A percentile compares a stretch with the other conserved stretches of the same genome.
phyloP scores from a whole-genome alignment of 2,113 vertebrate species.

The Pseudopodoces humilis region DNA sequence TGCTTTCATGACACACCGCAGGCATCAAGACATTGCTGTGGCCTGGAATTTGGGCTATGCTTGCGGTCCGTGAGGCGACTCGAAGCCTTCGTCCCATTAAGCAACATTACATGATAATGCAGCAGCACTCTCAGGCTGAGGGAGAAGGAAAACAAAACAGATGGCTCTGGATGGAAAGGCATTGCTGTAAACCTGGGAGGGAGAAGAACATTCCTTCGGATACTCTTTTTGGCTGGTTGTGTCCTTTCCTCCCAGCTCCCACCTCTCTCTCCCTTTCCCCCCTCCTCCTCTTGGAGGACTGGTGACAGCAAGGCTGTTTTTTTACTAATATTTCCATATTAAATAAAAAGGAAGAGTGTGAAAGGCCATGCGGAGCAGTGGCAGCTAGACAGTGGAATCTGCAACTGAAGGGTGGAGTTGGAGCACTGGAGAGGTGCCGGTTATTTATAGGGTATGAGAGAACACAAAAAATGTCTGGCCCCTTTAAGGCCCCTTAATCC shows the following conservation, averaged over 20 bases:
- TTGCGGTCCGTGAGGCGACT: not conserved
- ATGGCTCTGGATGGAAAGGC: slow-evolving; percentile 64
- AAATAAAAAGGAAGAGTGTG: slow-evolving; percentile 61
- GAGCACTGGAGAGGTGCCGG: slow-evolving; percentile 59
- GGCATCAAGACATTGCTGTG: slow-evolving; percentile 23
- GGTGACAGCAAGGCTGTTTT: not conserved
- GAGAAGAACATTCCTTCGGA: slow-evolving; percentile 48
- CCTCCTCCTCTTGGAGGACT: slow-evolving; percentile 19
- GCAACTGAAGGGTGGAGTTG: slow-evolving; percentile 58
- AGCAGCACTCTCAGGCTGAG: slow-evolving; percentile 41
- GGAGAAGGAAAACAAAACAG: slow-evolving; percentile 66
- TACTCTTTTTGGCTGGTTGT: slow-evolving; percentile 53
- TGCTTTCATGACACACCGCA: not conserved
- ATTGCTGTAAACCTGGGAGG: slow-evolving; percentile 59
- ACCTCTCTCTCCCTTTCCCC: slow-evolving; percentile 7
- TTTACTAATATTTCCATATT: slow-evolving; percentile 52
- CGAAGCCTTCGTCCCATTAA: slow-evolving; percentile 32
- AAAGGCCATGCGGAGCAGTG: slow-evolving; percentile 22
- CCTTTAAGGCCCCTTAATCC: slow-evolving; percentile 68
- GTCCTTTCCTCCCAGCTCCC: slow-evolving; percentile 9
- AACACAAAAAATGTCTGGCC: slow-evolving; percentile 64
- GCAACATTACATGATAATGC: slow-evolving; percentile 57
- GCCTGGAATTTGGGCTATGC: slow-evolving; percentile 49
- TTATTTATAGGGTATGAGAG: slow-evolving; percentile 73
- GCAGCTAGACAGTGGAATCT: slow-evolving; percentile 67